phyloP scores from a whole-genome alignment of 1,140 invertebrate species.

The Varroa destructor region DNA sequence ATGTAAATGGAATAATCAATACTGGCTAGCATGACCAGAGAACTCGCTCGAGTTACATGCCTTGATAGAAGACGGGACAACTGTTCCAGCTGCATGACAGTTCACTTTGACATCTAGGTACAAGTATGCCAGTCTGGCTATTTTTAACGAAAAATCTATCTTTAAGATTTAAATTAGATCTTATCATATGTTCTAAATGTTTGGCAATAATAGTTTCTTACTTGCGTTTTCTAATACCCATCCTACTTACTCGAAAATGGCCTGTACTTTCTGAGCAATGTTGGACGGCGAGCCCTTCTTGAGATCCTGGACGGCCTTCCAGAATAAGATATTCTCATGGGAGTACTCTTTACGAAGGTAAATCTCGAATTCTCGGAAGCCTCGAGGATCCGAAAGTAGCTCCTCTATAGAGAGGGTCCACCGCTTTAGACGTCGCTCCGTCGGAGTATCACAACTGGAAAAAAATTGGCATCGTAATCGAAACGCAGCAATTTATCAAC shows the following conservation, averaged over 20 bases:
- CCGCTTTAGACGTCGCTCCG: slow-evolving; percentile 75
- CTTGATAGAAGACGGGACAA: slow-evolving; percentile 16
- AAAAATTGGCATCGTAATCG: slow-evolving; percentile 16
- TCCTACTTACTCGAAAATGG: slow-evolving; percentile 73
- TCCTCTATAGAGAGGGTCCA: slow-evolving; percentile 93
- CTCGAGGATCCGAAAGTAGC: slow-evolving; percentile 69
- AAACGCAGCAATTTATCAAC: slow-evolving; percentile 24
- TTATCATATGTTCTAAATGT: too few species aligned
- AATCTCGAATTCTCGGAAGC: slow-evolving; percentile 69
- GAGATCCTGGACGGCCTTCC: slow-evolving; percentile 82
- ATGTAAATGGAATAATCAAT: neutral
- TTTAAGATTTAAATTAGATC: too few species aligned
- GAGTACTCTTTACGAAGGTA: slow-evolving; percentile 93
- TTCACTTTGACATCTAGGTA: slow-evolving; percentile 14
- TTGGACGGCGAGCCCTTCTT: slow-evolving; percentile 70
- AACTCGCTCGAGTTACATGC: neutral
- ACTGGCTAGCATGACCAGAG: slow-evolving; percentile 7
- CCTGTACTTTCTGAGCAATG: slow-evolving; percentile 67
- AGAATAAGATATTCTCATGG: slow-evolving; percentile 93
- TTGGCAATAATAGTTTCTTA: too few species aligned
- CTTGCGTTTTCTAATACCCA: too few species aligned
- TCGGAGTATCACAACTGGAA: slow-evolving; percentile 77
- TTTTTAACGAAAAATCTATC: too few species aligned
- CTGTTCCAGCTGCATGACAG: neutral
- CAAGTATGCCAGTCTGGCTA: neutral